Evolutionary conservation across 92 coral and sea anemone species (phyloP).

Genomic region (Galaxea fascicularis): DNA sequence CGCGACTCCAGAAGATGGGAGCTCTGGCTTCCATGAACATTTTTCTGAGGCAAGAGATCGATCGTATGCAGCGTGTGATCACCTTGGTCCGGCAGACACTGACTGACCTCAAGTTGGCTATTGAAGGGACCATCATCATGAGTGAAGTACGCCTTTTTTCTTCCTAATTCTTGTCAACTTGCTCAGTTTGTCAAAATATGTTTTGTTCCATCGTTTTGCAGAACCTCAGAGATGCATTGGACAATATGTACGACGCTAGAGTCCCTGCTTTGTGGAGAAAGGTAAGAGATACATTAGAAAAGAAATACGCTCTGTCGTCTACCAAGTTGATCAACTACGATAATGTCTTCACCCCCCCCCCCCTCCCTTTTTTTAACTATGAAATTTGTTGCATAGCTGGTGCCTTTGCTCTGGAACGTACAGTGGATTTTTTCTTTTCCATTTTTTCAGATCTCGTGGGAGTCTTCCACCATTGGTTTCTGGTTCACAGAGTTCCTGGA

Average conservation of each 20-base stretch:
- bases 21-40: conserved; percentile 92
- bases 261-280: conserved; percentile 88
- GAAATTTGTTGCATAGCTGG: too few species aligned
- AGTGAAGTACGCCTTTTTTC: conserved; percentile 69
- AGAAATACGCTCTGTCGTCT: too few species aligned
- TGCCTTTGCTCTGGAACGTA: background rate
- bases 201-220: background rate
- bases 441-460: conserved; percentile 84
- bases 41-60: conserved; percentile 89
- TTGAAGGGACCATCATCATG: conserved; percentile 94
- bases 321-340: background rate
- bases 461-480: conserved; percentile 90
- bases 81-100: conserved; percentile 79
- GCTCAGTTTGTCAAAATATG: background rate
- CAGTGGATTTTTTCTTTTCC: background rate
- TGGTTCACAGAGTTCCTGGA: conserved; percentile 92
- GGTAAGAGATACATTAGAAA: conserved; percentile 33
- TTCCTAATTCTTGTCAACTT: too few species aligned
- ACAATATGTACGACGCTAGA: conserved; percentile 88
- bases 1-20: conserved; percentile 93
- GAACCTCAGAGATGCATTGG: conserved; percentile 91
- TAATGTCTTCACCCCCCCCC: too few species aligned
- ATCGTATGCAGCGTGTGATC: conserved; percentile 94
- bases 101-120: conserved; percentile 85
- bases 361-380: too few species aligned